phyloP scores from a whole-genome alignment of 1,140 invertebrate genomes.

The Aphelenchoides avenae region DNA sequence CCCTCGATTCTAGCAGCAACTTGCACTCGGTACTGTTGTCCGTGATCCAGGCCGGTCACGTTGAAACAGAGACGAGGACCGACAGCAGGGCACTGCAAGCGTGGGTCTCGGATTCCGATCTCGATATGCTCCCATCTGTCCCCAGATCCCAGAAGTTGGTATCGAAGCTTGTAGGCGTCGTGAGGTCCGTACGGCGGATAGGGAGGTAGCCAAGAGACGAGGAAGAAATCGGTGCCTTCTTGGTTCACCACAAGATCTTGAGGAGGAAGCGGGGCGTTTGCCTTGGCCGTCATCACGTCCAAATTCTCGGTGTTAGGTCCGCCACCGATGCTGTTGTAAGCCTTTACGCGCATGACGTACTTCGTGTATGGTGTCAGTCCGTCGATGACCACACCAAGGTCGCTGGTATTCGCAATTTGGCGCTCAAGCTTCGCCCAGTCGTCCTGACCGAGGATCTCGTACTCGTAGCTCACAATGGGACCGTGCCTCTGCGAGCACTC shows the following conservation, averaged over 20 bases:
- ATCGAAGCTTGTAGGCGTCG: conserved; percentile 57
- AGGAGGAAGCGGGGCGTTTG: conserved; percentile 56
- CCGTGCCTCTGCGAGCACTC: conserved; percentile 58
- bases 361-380: conserved; percentile 58
- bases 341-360: conserved; percentile 44
- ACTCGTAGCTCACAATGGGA: conserved; percentile 57
- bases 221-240: conserved; percentile 54
- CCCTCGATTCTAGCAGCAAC: conserved; percentile 57
- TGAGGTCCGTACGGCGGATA: conserved; percentile 58
- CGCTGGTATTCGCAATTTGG: conserved; percentile 59
- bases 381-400: conserved; percentile 55
- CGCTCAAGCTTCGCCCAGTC: conserved; percentile 58
- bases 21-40: conserved; percentile 56
- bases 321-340: conserved; percentile 55
- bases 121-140: conserved; percentile 50
- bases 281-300: conserved; percentile 59
- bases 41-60: conserved; percentile 55
- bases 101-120: conserved; percentile 45
- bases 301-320: conserved; percentile 59
- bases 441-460: conserved; percentile 57
- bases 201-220: conserved; percentile 37
- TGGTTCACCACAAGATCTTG: conserved; percentile 59
- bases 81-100: conserved; percentile 50
- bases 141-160: conserved; percentile 46
- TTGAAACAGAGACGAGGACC: conserved; percentile 58